These are phyloP conservation scores for Platycnemis pennipes DNA, from an alignment of 2,888 invertebrate species.

Conservation along the genomic window DNA sequence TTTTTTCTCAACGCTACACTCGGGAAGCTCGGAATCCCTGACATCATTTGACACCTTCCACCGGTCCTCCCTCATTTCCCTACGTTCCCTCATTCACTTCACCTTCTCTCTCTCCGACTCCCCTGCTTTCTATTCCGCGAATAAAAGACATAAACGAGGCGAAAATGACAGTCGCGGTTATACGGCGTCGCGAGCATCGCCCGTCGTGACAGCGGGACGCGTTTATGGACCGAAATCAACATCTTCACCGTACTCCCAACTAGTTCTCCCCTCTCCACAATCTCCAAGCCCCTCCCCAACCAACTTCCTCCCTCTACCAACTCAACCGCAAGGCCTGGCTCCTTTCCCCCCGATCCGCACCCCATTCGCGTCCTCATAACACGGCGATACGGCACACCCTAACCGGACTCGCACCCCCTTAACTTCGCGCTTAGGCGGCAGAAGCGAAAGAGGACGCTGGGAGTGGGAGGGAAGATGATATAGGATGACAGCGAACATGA, in stretches of 20 bases:
- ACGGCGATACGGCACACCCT: neutral
- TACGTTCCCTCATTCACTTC: neutral
- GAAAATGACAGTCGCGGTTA: conserved; percentile 46
- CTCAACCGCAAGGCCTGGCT: neutral
- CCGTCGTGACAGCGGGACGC: conserved; percentile 26
- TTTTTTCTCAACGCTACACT: neutral
- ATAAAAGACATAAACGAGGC: conserved; percentile 31
- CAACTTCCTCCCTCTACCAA: neutral
- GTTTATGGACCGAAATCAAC: conserved; percentile 34
- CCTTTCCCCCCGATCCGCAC: neutral
- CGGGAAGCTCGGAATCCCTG: neutral
- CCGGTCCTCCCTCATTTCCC: neutral
- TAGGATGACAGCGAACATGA: neutral
- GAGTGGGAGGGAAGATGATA: neutral
- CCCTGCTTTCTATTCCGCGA: too few relatives aligned
- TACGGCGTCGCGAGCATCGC: conserved; percentile 23
- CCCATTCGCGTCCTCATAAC: neutral
- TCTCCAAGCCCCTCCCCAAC: neutral
- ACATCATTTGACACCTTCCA: neutral
- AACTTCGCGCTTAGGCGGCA: neutral
- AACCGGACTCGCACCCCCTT: neutral
- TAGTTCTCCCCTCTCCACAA: neutral
- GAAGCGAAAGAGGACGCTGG: neutral
- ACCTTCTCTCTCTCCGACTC: neutral
- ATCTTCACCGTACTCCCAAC: neutral